Conservation (phyloP, 2,113 vertebrate species). For the Aleadryas rufinucha region DNA sequence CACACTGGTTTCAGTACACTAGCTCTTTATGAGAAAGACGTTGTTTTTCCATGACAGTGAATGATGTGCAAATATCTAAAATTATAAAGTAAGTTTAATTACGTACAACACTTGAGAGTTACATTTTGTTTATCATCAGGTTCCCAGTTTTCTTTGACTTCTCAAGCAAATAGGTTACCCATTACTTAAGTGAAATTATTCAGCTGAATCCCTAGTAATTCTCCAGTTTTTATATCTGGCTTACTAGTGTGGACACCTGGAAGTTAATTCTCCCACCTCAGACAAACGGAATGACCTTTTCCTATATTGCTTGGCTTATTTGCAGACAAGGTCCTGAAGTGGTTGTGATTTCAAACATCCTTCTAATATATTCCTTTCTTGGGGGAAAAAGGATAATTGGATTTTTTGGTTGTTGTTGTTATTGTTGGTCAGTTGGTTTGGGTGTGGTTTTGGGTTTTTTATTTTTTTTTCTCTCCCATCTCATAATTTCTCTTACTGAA, state of each 20-base stretch:
- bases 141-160: slow-evolving; percentile 47
- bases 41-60: slow-evolving; percentile 18
- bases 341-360: not conserved
- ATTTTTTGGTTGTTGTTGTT: too few relatives aligned
- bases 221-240: slow-evolving; percentile 19
- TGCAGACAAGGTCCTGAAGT: not conserved
- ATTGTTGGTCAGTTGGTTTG: not conserved
- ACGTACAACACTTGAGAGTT: slow-evolving; percentile 45
- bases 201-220: slow-evolving; percentile 39
- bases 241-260: not conserved
- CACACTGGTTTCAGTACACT: not conserved
- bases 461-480: not conserved
- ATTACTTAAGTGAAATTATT: slow-evolving; percentile 39
- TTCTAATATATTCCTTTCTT: not conserved
- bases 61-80: slow-evolving; percentile 54
- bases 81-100: slow-evolving; percentile 55
- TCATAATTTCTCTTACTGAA: not conserved
- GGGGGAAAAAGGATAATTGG: rapidly evolving
- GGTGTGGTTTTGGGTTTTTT: not conserved
- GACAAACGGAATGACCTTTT: not conserved
- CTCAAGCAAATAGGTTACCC: slow-evolving; percentile 46
- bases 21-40: not conserved
- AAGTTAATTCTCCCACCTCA: slow-evolving; percentile 28
- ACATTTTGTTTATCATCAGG: slow-evolving; percentile 58
- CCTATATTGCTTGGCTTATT: not conserved